A percentile compares a stretch with the other conserved stretches of the same genome.
Evolutionary conservation across 2,797 vertebrate species (phyloP).

Genomic region (Dicrostonyx torquatus): DNA sequence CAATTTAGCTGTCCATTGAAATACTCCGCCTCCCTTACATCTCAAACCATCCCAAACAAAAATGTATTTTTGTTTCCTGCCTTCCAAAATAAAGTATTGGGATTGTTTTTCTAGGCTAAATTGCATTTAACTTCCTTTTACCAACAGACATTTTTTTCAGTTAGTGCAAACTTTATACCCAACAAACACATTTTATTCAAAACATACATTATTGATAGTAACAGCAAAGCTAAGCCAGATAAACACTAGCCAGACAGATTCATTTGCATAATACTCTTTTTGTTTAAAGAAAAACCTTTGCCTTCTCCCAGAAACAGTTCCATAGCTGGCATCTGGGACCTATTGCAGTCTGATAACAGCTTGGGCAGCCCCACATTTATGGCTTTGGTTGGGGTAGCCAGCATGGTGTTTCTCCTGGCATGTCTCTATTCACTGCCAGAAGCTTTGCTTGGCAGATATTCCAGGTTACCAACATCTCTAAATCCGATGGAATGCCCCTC

Average conservation of each 20-base stretch:
- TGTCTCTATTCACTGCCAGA: background rate
- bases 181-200: slow-evolving; percentile 46
- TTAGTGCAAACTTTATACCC: slow-evolving; percentile 61
- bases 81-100: slow-evolving; percentile 63
- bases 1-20: slow-evolving; percentile 45
- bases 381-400: background rate
- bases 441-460: background rate
- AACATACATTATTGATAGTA: background rate
- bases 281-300: background rate
- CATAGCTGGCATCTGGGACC: background rate
- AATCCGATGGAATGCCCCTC: background rate
- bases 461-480: background rate
- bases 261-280: background rate
- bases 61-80: slow-evolving; percentile 68
- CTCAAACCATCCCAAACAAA: slow-evolving; percentile 58
- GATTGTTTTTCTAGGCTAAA: slow-evolving; percentile 63
- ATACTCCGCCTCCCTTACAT: slow-evolving; percentile 55
- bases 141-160: background rate
- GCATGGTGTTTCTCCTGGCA: background rate
- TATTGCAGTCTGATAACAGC: background rate
- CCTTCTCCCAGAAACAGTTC: background rate
- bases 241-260: background rate
- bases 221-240: background rate
- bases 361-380: background rate
- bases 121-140: slow-evolving; percentile 62